Percentiles rank a stretch among this genome's conserved stretches.
phyloP scores from a whole-genome alignment of 2,888 invertebrate genomes.

The Drosophila pegasa region DNA sequence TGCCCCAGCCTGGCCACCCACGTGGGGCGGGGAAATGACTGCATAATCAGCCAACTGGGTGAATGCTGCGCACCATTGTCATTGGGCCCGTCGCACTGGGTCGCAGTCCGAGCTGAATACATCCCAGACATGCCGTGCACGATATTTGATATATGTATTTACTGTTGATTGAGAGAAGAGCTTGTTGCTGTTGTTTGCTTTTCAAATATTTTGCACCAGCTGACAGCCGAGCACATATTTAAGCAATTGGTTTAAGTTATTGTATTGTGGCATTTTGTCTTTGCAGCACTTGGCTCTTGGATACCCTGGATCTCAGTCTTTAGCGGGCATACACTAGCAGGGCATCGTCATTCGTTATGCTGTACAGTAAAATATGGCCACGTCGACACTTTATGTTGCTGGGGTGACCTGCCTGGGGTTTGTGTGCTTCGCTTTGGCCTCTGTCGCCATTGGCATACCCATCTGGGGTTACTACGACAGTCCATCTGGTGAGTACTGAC shows the following conservation, averaged over 20 bases:
- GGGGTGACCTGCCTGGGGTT: constrained; percentile 87
- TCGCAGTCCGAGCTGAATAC: constrained; percentile 21
- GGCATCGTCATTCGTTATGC: constrained; percentile 71
- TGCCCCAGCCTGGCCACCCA: constrained; percentile 17
- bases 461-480: constrained; percentile 93
- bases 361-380: constrained; percentile 84
- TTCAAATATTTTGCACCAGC: constrained; percentile 25
- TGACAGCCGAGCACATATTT: constrained; percentile 20
- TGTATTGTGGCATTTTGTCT: constrained; percentile 4
- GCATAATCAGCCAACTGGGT: constrained; percentile 15
- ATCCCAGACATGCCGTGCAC: constrained; percentile 22
- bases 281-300: constrained; percentile 14
- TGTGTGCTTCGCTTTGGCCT: constrained; percentile 92
- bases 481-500: constrained; percentile 85
- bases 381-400: constrained; percentile 85
- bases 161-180: not conserved
- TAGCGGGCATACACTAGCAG: constrained; percentile 37
- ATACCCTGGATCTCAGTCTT: constrained; percentile 61
- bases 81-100: constrained; percentile 21
- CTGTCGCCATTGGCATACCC: constrained; percentile 93
- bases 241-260: constrained; percentile 28
- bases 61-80: constrained; percentile 21
- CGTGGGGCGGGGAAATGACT: not conserved
- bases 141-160: not conserved
- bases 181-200: constrained; percentile 31